phyloP scores from a whole-genome alignment of 1,140 invertebrate species.

The Drosophila setifemur region DNA sequence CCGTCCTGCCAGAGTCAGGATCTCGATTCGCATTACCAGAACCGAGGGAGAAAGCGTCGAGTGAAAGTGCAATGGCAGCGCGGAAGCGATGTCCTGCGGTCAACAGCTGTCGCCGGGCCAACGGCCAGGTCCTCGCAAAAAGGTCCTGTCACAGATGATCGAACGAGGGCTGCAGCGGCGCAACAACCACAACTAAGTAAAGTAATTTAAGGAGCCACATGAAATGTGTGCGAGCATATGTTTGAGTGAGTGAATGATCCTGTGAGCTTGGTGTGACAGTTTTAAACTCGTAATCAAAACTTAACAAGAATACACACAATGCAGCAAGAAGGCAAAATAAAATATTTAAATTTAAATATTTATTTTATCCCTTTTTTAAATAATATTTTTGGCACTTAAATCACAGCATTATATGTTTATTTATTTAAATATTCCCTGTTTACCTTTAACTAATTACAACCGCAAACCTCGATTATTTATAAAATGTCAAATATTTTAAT shows the following conservation, averaged over 20 bases:
- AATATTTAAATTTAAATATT: too few species aligned
- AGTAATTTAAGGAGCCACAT: slow-evolving; percentile 54
- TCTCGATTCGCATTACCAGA: slow-evolving; percentile 11
- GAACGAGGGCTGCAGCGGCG: slow-evolving; percentile 6
- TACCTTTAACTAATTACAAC: too few species aligned
- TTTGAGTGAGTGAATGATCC: slow-evolving; percentile 28
- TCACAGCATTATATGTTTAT: too few species aligned
- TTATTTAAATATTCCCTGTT: too few species aligned
- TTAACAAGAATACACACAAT: too few species aligned
- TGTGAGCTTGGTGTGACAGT: slow-evolving; percentile 18
- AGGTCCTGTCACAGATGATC: slow-evolving; percentile 69
- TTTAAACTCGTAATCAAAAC: slow-evolving; percentile 39
- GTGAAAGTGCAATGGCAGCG: slow-evolving; percentile 8
- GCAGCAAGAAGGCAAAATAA: slow-evolving; percentile 6
- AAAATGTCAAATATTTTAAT: not conserved
- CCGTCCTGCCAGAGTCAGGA: slow-evolving; percentile 18
- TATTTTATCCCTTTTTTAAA: too few species aligned
- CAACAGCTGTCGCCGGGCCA: slow-evolving; percentile 37
- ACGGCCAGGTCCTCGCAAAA: slow-evolving; percentile 29
- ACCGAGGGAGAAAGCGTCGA: slow-evolving; percentile 10
- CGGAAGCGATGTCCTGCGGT: slow-evolving; percentile 39
- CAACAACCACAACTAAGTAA: slow-evolving; percentile 22
- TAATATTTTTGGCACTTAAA: too few species aligned
- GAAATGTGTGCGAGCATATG: slow-evolving; percentile 20
- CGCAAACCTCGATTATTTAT: not conserved